Conservation (phyloP, 2,113 vertebrate genomes). For the Caracal caracal region DNA sequence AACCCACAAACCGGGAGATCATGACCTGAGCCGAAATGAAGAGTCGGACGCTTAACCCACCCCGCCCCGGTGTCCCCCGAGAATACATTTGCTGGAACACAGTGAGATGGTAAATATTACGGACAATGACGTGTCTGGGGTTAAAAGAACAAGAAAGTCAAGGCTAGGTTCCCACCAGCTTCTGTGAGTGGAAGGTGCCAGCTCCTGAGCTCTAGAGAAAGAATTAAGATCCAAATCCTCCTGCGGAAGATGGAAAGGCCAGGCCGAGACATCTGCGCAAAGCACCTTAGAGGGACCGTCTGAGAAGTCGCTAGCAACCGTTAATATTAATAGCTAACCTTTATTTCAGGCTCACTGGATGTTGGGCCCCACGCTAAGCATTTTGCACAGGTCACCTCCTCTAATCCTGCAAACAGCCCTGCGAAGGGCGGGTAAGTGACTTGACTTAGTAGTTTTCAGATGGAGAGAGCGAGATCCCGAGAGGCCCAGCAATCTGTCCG, state of each 20-base stretch:
- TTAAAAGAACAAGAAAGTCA: neutral
- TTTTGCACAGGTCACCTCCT: neutral
- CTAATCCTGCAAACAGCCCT: neutral
- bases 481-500: neutral
- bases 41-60: no score
- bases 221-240: neutral
- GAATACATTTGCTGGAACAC: neutral
- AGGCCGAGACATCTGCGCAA: rapidly evolving
- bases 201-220: neutral
- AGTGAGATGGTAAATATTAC: neutral
- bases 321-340: neutral
- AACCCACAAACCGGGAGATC: no score
- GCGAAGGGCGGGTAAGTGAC: rapidly evolving
- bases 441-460: neutral
- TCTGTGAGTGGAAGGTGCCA: neutral
- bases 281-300: neutral
- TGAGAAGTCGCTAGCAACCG: neutral
- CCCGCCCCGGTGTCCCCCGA: neutral
- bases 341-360: rapidly evolving
- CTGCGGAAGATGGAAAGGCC: neutral
- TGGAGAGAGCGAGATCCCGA: neutral
- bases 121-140: neutral
- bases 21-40: no score
- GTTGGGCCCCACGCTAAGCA: neutral
- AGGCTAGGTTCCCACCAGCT: neutral